Evolutionary conservation across 2,113 vertebrate genomes (phyloP).

Genomic region (Alaudala cheleensis): DNA sequence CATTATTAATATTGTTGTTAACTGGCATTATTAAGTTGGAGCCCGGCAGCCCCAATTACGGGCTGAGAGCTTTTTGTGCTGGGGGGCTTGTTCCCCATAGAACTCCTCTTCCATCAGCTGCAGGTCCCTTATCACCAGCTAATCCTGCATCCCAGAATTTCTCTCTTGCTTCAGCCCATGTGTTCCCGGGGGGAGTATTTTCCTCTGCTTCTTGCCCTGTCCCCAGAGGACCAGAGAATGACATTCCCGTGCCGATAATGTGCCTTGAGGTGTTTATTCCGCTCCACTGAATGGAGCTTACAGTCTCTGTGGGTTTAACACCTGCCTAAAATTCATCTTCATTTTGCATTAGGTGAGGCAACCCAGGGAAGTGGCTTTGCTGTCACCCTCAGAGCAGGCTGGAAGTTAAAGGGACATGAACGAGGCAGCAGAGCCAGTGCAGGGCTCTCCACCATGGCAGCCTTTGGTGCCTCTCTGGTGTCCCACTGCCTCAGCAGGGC

Average conservation of each 20-base stretch:
- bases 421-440: rapidly evolving
- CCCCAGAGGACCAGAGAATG: neutral
- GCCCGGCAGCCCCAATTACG: neutral
- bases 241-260: neutral
- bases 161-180: neutral
- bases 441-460: neutral
- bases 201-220: neutral
- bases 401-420: neutral
- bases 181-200: neutral
- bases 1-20: neutral
- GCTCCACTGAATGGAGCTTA: neutral
- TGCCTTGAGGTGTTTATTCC: neutral
- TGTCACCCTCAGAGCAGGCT: neutral
- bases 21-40: neutral
- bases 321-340: constrained; percentile 21
- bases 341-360: neutral
- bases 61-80: neutral
- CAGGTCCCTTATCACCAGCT: neutral
- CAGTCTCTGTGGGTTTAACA: neutral
- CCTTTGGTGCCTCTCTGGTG: neutral
- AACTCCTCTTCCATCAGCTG: neutral
- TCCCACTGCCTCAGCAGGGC: rapidly evolving
- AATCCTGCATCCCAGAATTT: neutral
- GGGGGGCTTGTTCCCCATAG: neutral
- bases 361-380: neutral